Percentiles rank a stretch among this genome's conserved stretches.
Evolutionary conservation across 1,140 invertebrate species (phyloP).

Genomic region (Zaprionus camerounensis): DNA sequence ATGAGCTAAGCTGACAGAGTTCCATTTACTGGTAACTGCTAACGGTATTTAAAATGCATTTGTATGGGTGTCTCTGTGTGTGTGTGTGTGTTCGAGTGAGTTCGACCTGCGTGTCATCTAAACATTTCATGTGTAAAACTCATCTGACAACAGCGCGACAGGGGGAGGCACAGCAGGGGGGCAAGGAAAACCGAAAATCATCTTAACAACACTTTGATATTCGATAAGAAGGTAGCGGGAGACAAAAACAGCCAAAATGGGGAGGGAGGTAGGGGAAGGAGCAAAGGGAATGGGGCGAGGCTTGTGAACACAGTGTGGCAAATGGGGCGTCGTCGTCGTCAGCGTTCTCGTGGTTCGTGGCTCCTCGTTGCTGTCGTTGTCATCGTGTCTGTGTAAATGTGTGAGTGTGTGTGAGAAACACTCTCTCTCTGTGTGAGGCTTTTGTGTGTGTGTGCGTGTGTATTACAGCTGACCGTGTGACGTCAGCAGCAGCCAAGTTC

Average conservation of each 20-base stretch:
- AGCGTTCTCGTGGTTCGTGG: neutral
- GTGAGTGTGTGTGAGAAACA: neutral
- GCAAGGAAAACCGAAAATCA: slow-evolving; percentile 56
- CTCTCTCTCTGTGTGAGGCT: neutral
- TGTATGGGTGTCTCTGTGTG: slow-evolving; percentile 14
- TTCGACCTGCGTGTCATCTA: slow-evolving; percentile 24
- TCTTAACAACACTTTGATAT: slow-evolving; percentile 77
- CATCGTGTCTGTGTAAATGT: slow-evolving; percentile 34
- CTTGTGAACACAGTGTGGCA: slow-evolving; percentile 3
- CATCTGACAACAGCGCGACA: slow-evolving; percentile 39
- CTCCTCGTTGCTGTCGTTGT: slow-evolving; percentile 20
- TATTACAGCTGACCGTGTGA: slow-evolving; percentile 53
- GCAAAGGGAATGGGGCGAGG: neutral
- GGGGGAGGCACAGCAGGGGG: neutral
- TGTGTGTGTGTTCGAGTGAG: slow-evolving; percentile 10
- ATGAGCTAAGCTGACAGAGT: slow-evolving; percentile 38
- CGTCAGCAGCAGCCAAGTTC: slow-evolving; percentile 58
- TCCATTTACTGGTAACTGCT: slow-evolving; percentile 4
- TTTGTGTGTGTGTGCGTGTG: slow-evolving; percentile 23
- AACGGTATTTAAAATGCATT: slow-evolving; percentile 31
- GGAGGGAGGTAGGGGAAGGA: neutral
- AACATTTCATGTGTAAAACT: slow-evolving; percentile 61
- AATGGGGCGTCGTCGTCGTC: slow-evolving; percentile 34
- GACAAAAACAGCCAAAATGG: neutral
- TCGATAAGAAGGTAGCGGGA: slow-evolving; percentile 63